phyloP scores from a whole-genome alignment of 2,888 invertebrate genomes.

The Pandemis cinnamomeana region DNA sequence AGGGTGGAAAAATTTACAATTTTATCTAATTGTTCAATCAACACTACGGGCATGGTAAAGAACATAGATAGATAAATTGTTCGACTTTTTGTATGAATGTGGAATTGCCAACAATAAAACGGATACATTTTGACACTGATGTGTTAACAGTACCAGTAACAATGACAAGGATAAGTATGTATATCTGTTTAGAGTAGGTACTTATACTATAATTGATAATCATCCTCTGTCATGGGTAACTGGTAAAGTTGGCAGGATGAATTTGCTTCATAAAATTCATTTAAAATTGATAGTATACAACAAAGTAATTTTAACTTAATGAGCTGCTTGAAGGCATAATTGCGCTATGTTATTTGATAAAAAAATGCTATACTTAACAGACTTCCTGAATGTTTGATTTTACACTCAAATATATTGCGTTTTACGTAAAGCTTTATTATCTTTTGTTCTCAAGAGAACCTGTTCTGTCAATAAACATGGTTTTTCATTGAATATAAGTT shows the following conservation, averaged over 20 bases:
- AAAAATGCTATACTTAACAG: background rate
- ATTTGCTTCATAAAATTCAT: background rate
- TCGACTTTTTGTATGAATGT: background rate
- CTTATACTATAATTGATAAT: background rate
- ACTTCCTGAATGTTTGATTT: constrained; percentile 21
- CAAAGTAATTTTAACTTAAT: constrained; percentile 1
- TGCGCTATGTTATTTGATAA: constrained; percentile 6
- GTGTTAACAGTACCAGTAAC: background rate
- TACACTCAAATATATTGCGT: constrained; percentile 6
- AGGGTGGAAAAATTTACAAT: background rate
- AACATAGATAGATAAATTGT: background rate
- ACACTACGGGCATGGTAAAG: background rate
- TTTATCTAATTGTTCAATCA: background rate
- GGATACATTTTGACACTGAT: background rate
- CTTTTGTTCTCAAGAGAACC: background rate
- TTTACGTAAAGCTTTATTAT: background rate
- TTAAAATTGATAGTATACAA: background rate
- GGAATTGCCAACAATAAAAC: background rate
- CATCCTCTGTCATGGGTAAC: background rate
- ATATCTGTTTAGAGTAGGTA: background rate
- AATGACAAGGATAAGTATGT: too few species aligned
- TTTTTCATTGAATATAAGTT: too few species aligned
- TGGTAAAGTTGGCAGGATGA: too few species aligned
- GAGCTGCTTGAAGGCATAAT: background rate
- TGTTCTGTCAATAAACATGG: background rate